Evolutionary conservation across 2,113 vertebrate species (phyloP), one percentile per base, ranked within the genome.

Genomic region (Callithrix jacchus): DNA sequence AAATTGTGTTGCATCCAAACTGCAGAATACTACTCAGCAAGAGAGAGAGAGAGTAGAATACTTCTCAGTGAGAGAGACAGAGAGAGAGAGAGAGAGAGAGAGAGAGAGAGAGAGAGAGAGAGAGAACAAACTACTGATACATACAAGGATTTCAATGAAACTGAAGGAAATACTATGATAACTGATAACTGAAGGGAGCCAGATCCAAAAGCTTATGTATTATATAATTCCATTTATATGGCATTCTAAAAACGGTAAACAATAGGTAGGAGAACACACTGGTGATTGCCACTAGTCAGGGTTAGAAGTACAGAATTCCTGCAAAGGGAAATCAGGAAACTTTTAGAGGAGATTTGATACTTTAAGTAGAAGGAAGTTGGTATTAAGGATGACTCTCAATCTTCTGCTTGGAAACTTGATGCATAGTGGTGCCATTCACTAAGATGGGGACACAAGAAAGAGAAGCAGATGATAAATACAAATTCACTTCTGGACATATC

Each of bases 221-320:
- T 54, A 4, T 54, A 85, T 76, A 9, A 91, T 85, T 88, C 40
- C 12, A 58, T 37, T 88, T 96, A 93, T 56, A 88, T 70, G 66
- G n/a, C 11, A 52, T 90, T 90, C 45, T 64, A 79, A 27, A 90
- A 96, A 93, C 66, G 45, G 80, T 17, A 70, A 91, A 79, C 42
- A 68, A 61, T 9, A 64, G 23, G 25, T 52, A 21, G 20, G 14
- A 89, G 40, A 93, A 68, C 47, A 82, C 27, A 91, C 52, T 23
- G 93, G 32, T 77, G 40, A 74, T 76, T 93, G 40, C 30, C 21
- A 64, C 3, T 21, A 8, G 23, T 14, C 27, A 8, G n/a, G 17
- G 8, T 17, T 80, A 1, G 45, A 9, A 94, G 37, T 25, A 83
- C 2, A 81, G 40, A 40, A 86, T 86, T 93, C 91, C 9, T 40